Base-by-base conservation (phyloP, 1,140 invertebrate species). In the Pentalonia nigronervosa region DNA sequence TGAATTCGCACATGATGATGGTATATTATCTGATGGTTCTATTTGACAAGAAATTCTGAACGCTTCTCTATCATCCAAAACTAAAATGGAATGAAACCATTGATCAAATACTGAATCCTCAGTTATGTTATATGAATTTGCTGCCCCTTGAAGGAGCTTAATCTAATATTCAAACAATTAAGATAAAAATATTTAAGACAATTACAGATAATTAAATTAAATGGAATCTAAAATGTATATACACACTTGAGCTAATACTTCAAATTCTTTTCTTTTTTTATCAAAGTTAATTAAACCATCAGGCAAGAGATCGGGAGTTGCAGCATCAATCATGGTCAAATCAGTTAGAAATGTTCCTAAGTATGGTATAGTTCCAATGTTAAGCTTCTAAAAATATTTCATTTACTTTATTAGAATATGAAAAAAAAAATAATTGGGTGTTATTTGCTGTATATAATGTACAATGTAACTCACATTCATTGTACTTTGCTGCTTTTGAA, bases 271-370 rank as follows among this genome's bases (percentile, higher is more conserved):
- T 94, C 99, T 96, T 94, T 98, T 97, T 95, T 99, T 99, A 95
- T 99, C 99, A 95, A 99, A 99, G 95, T 99, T 99, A 67, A 99
- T 99, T 6, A 99, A 96, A 94, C 97, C 97, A 89, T 98, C 97
- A 20, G 96, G 96, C 93, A 98, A 96, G 47, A 96, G 97, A 95
- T 99, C 99, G 0, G 98, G 98, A 94, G 99, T 98, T 34, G 99
- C 99, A 34, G 99, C 98, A 95, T 99, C 99, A 94, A 99, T 99
- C 98, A 99, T 99, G 7, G 98, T 99, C 56, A 99, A 96, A 95
- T 99, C 99, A 1, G 99, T 99, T 60, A 99, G 96, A 95, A 99
- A 99, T 20, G 99, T 99, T 34, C 99, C 99, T 93, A 99, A 95
- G 95, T 99, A 99, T 11, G 99, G 99, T 95, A 99, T 99, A 2